Percentiles rank a stretch among this genome's conserved stretches.
These are phyloP conservation scores for Octodonta nipae DNA, from an alignment of 2,888 invertebrate species.

Conservation along the genomic window DNA sequence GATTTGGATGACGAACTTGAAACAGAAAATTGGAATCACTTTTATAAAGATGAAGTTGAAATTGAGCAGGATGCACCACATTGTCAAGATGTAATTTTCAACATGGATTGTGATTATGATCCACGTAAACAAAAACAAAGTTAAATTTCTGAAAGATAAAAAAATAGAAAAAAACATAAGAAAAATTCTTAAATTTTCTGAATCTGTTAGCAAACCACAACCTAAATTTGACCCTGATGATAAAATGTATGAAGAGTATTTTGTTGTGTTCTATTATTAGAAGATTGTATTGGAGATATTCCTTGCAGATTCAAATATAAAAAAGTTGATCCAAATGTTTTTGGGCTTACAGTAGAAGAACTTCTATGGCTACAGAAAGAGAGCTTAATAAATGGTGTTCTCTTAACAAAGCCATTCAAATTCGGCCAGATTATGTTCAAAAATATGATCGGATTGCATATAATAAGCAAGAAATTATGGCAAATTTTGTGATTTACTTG, in stretches of 20 bases:
- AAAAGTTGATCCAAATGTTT: slow-evolving; percentile 77
- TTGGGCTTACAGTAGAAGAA: slow-evolving; percentile 84
- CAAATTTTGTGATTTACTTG: too few relatives aligned
- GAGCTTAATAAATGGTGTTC: slow-evolving; percentile 94
- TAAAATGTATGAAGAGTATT: slow-evolving; percentile 67
- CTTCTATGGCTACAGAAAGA: slow-evolving; percentile 82
- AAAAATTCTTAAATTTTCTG: slow-evolving; percentile 64
- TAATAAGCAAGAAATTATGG: slow-evolving; percentile 57
- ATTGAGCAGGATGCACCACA: slow-evolving; percentile 37
- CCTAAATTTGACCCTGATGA: slow-evolving; percentile 74
- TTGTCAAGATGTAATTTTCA: slow-evolving; percentile 72
- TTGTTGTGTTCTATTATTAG: slow-evolving; percentile 88
- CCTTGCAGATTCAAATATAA: slow-evolving; percentile 90
- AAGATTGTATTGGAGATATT: slow-evolving; percentile 83
- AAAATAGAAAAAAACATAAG: slow-evolving; percentile 43
- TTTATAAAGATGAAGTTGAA: slow-evolving; percentile 25
- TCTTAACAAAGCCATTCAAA: slow-evolving; percentile 68
- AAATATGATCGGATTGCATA: slow-evolving; percentile 65
- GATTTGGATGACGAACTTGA: slow-evolving; percentile 61
- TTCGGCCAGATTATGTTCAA: slow-evolving; percentile 67
- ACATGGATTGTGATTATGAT: slow-evolving; percentile 84
- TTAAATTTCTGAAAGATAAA: slow-evolving; percentile 43
- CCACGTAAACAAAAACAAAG: slow-evolving; percentile 42
- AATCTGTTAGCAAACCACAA: slow-evolving; percentile 59
- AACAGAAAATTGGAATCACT: slow-evolving; percentile 58